phyloP scores from a whole-genome alignment of 2,888 invertebrate species.

The Ferrisia virgata region DNA sequence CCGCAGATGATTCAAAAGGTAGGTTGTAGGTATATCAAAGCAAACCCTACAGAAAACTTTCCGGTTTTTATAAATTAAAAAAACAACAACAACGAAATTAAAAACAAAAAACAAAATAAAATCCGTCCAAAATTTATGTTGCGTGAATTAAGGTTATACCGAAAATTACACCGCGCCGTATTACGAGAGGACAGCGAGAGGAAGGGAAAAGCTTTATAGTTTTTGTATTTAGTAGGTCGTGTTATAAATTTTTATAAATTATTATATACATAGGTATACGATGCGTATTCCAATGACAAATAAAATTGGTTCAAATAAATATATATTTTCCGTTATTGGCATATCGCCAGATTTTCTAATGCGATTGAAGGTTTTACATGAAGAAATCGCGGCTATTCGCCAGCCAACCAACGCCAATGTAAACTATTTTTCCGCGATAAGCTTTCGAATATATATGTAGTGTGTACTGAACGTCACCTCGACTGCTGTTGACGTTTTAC shows the following conservation, averaged over 20 bases:
- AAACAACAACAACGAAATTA: neutral
- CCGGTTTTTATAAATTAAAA: neutral
- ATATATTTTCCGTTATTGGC: neutral
- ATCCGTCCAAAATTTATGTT: neutral
- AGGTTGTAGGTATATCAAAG: neutral
- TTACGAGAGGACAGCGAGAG: neutral
- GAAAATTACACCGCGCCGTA: neutral
- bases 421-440: conserved; percentile 7
- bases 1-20: neutral
- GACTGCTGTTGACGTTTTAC: neutral
- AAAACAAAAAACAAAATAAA: neutral
- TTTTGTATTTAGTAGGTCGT: neutral
- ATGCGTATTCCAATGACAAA: neutral
- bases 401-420: neutral
- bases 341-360: neutral
- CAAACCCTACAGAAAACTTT: neutral
- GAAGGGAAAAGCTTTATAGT: neutral
- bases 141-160: neutral
- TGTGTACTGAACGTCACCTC: conserved; percentile 9
- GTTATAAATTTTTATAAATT: neutral
- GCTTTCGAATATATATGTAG: neutral
- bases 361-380: conserved; percentile 26
- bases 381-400: neutral
- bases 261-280: conserved; percentile 2
- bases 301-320: conserved; percentile 15